phyloP scores from a whole-genome alignment of 1,140 invertebrate genomes.

The Sycophila sp. region DNA sequence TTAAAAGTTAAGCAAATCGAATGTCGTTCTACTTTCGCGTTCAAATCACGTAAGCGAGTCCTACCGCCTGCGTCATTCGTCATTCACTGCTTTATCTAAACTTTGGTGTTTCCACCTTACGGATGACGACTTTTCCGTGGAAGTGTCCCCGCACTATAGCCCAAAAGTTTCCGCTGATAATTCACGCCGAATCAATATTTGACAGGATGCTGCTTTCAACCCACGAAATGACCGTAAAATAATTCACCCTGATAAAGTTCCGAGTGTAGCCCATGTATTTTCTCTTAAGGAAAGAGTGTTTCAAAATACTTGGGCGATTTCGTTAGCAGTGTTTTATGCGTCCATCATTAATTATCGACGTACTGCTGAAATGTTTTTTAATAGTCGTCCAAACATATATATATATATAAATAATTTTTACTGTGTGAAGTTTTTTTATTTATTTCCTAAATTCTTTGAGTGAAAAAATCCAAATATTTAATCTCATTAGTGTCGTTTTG shows the following conservation, averaged over 20 bases:
- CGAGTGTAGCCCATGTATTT: conserved; percentile 1
- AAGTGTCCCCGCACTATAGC: neutral
- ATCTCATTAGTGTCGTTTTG: too few relatives aligned
- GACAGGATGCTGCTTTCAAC: conserved; percentile 45
- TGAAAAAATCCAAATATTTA: too few relatives aligned
- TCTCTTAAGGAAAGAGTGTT: too few relatives aligned
- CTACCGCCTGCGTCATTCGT: neutral
- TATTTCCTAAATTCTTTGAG: too few relatives aligned
- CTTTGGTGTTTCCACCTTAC: conserved; percentile 6
- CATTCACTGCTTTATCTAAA: neutral
- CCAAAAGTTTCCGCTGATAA: conserved; percentile 34
- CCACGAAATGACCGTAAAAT: conserved; percentile 38
- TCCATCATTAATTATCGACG: too few relatives aligned
- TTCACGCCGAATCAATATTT: conserved; percentile 50
- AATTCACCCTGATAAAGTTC: conserved; percentile 4
- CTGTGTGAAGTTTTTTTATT: too few relatives aligned
- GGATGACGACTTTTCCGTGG: conserved; percentile 28
- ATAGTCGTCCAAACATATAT: too few relatives aligned
- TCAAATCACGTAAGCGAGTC: neutral
- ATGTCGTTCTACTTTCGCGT: neutral
- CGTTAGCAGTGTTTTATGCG: too few relatives aligned
- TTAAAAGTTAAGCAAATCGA: neutral
- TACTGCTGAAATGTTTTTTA: too few relatives aligned
- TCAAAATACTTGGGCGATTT: too few relatives aligned
- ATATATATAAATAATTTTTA: too few relatives aligned